Conservation (phyloP, 2,113 vertebrate species). For the Gadus macrocephalus region DNA sequence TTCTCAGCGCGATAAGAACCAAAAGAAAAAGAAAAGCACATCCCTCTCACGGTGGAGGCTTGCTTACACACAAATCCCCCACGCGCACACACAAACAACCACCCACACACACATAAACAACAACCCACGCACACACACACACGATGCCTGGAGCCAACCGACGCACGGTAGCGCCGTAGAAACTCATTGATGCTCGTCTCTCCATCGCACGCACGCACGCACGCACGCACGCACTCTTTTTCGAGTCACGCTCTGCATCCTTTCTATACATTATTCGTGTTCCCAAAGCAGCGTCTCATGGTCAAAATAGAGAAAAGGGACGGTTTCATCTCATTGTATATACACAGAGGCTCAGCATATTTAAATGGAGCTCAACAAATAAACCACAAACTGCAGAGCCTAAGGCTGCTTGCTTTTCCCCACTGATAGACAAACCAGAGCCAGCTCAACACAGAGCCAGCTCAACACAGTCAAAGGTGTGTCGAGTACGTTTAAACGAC, state of each 20-base stretch:
- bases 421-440: no score
- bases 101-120: neutral
- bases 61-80: neutral
- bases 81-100: neutral
- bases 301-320: neutral
- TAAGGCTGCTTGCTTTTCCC: no score
- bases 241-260: constrained; percentile 5
- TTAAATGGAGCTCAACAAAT: no score
- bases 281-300: constrained; percentile 13
- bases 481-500: no score
- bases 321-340: no score
- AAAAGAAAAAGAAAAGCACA: neutral
- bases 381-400: no score
- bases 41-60: no score
- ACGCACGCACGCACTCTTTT: neutral
- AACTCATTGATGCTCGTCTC: neutral
- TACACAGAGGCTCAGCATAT: no score
- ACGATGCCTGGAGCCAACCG: neutral
- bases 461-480: no score
- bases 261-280: constrained; percentile 46
- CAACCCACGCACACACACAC: neutral
- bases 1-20: no score
- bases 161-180: neutral
- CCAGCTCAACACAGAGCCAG: no score
- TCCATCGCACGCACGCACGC: neutral